A percentile compares a stretch with the other conserved stretches of the same genome.
Conservation (phyloP, 2,797 vertebrate species). For the Muraenolepis orangiensis region DNA sequence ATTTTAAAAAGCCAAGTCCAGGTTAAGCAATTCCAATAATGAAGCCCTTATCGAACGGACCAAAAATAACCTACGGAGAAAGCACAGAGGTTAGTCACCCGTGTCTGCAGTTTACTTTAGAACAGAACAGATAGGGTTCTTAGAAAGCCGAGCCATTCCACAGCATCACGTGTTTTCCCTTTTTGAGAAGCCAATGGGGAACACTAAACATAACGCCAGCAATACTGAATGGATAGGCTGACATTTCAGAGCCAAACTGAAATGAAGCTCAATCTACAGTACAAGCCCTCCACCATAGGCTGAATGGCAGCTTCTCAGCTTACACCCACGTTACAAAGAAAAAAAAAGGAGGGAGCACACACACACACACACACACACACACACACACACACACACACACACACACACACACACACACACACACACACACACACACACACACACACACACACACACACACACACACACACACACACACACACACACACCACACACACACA, state of each 20-base stretch:
- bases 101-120: constrained; percentile 63
- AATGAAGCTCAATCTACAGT: constrained; percentile 16
- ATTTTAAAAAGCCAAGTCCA: constrained; percentile 17
- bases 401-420: constrained; percentile 1
- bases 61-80: constrained; percentile 66
- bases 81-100: constrained; percentile 64
- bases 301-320: too few species aligned
- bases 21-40: constrained; percentile 37
- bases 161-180: constrained; percentile 16
- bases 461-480: constrained; percentile 5
- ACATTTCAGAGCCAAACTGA: constrained; percentile 17
- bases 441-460: background rate
- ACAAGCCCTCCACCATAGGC: constrained; percentile 21
- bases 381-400: constrained; percentile 9
- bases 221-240: background rate
- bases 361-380: background rate
- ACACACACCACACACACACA: constrained; percentile 28
- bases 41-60: constrained; percentile 27
- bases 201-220: background rate
- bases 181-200: constrained; percentile 10
- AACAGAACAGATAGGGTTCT: constrained; percentile 61
- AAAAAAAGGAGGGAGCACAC: background rate
- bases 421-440: constrained; percentile 2
- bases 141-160: constrained; percentile 52
- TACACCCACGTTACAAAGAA: constrained; percentile 2